Conservation (phyloP, 2,888 invertebrate species). For the Phoenoteleia sp. region DNA sequence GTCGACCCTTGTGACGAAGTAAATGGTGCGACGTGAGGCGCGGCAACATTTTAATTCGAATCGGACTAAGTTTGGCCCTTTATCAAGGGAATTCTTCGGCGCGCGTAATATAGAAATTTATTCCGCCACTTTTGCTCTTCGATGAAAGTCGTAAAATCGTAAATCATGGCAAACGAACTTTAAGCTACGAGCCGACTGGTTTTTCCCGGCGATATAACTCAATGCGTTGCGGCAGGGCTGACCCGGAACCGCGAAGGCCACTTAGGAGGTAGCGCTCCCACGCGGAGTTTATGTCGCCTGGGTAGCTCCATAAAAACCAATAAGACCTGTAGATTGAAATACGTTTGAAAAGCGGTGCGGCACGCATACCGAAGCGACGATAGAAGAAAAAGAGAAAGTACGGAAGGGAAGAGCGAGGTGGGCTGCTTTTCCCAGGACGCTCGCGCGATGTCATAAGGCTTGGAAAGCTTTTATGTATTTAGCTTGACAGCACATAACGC, state of each 20-base stretch:
- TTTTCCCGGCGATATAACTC: constrained; percentile 68
- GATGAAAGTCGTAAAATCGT: constrained; percentile 71
- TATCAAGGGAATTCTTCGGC: constrained; percentile 53
- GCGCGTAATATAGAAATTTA: constrained; percentile 68
- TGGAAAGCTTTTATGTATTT: constrained; percentile 69
- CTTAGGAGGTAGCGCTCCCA: constrained; percentile 60
- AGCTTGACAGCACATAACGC: constrained; percentile 56
- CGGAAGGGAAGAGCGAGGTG: not conserved
- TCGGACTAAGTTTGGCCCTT: constrained; percentile 60
- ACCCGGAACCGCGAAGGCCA: constrained; percentile 70
- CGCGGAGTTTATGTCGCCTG: constrained; percentile 71
- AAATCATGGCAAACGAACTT: constrained; percentile 72
- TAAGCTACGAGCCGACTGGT: constrained; percentile 63
- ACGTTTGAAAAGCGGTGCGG: constrained; percentile 70
- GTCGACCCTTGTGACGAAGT: not conserved
- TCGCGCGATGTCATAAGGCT: constrained; percentile 61
- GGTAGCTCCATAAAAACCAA: constrained; percentile 77
- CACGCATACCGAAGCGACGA: constrained; percentile 57
- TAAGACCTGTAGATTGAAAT: constrained; percentile 76
- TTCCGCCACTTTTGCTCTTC: constrained; percentile 66
- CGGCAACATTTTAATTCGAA: constrained; percentile 63
- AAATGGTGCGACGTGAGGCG: constrained; percentile 54
- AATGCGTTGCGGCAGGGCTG: constrained; percentile 61
- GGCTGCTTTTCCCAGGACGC: constrained; percentile 64
- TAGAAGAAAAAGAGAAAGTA: constrained; percentile 16